phyloP scores from a whole-genome alignment of 2,797 vertebrate genomes.

The Microctenopoma steveboyesi region DNA sequence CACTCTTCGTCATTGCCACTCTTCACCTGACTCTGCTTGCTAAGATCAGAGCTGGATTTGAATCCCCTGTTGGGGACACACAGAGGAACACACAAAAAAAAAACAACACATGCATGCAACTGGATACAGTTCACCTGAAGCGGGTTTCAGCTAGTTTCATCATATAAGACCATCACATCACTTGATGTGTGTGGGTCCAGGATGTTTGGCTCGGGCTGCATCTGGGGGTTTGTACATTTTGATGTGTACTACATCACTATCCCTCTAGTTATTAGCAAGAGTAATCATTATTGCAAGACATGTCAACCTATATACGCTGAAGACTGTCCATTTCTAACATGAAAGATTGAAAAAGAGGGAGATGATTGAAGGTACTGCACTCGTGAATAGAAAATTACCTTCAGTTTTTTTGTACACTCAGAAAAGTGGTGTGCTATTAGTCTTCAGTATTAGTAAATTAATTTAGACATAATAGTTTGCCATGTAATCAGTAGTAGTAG shows the following conservation, averaged over 20 bases:
- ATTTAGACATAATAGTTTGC: too few relatives aligned
- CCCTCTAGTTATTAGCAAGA: slow-evolving; percentile 12
- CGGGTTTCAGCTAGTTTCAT: slow-evolving; percentile 79
- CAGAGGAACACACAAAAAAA: slow-evolving; percentile 16
- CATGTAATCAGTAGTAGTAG: too few relatives aligned
- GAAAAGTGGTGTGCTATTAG: not conserved
- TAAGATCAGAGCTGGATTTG: slow-evolving; percentile 73
- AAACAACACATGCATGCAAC: slow-evolving; percentile 54
- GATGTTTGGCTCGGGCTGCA: slow-evolving; percentile 50
- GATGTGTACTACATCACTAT: slow-evolving; percentile 9
- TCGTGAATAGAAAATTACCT: not conserved
- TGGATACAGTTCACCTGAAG: slow-evolving; percentile 69
- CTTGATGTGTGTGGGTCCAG: slow-evolving; percentile 56
- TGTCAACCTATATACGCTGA: not conserved
- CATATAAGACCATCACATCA: slow-evolving; percentile 60
- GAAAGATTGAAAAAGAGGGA: not conserved
- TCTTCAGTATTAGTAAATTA: too few relatives aligned
- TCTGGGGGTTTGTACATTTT: slow-evolving; percentile 47
- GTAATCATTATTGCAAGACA: slow-evolving; percentile 4
- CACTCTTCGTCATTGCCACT: slow-evolving; percentile 68
- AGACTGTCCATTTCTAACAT: not conserved
- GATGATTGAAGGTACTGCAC: not conserved
- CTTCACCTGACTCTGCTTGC: slow-evolving; percentile 69
- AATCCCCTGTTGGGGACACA: slow-evolving; percentile 62
- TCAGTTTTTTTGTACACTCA: not conserved